phyloP scores from a whole-genome alignment of 2,113 vertebrate species.

The Mirza zaza region DNA sequence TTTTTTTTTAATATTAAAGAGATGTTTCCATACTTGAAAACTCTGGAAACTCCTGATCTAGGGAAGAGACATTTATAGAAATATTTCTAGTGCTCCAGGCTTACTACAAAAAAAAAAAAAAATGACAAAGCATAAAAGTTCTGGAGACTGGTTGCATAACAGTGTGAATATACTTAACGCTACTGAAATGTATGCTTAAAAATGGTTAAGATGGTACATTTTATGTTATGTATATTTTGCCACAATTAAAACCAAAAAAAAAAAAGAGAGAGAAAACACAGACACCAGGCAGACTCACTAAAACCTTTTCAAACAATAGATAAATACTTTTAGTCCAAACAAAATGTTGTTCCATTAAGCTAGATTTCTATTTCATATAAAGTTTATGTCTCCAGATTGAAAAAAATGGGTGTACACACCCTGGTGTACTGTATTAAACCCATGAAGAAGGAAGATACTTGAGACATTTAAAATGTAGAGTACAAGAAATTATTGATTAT shows the following conservation, averaged over 20 bases:
- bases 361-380: neutral
- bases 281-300: neutral
- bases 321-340: neutral
- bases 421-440: neutral
- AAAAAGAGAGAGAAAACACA: neutral
- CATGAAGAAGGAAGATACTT: neutral
- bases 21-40: neutral
- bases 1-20: neutral
- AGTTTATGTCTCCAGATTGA: neutral
- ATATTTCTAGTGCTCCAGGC: neutral
- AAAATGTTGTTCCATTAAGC: neutral
- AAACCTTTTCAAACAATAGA: neutral
- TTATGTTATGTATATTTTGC: neutral
- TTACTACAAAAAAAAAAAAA: neutral
- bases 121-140: neutral
- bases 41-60: neutral
- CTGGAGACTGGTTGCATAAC: neutral
- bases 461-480: neutral
- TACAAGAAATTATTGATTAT: neutral
- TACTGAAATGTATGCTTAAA: neutral
- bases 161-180: neutral
- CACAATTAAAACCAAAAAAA: neutral
- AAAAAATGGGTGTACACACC: neutral
- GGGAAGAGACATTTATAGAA: neutral
- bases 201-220: neutral